Evolutionary conservation across 2,797 vertebrate species (phyloP).

Genomic region (Sebastiscus tertius): DNA sequence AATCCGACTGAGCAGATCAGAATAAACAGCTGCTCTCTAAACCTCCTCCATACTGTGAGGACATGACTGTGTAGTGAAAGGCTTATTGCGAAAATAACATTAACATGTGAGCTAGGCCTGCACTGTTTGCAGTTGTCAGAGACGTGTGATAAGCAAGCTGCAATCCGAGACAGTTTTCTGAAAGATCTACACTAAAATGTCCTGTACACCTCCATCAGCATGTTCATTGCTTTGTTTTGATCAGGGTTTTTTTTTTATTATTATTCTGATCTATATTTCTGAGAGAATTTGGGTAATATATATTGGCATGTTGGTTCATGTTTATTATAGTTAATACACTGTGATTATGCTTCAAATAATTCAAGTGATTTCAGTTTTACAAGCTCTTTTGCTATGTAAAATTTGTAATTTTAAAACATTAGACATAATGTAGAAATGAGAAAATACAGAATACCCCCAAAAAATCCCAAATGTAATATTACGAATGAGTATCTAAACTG

Average conservation of each 20-base stretch:
- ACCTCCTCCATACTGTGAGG: neutral
- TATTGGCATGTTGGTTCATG: neutral
- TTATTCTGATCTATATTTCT: neutral
- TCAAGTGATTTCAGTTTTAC: neutral
- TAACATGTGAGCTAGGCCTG: slow-evolving; percentile 42
- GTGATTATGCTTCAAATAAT: neutral
- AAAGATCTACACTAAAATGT: slow-evolving; percentile 22
- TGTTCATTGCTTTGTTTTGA: neutral
- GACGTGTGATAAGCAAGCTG: slow-evolving; percentile 55
- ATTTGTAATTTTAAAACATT: neutral
- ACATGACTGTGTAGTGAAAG: slow-evolving; percentile 11
- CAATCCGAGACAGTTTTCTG: slow-evolving; percentile 22
- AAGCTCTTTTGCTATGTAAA: neutral
- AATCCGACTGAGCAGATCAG: neutral
- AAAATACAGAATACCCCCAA: neutral
- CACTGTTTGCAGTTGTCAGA: slow-evolving; percentile 62
- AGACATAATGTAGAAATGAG: neutral
- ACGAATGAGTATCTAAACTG: neutral
- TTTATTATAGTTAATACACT: neutral
- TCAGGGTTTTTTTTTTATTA: neutral
- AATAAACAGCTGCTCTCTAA: neutral
- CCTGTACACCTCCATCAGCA: neutral
- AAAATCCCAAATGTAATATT: neutral
- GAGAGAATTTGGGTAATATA: neutral
- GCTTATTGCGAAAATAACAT: slow-evolving; percentile 35